These are phyloP conservation scores for Drosophila seguyi DNA, from an alignment of 1,140 invertebrate genomes.

Conservation along the genomic window DNA sequence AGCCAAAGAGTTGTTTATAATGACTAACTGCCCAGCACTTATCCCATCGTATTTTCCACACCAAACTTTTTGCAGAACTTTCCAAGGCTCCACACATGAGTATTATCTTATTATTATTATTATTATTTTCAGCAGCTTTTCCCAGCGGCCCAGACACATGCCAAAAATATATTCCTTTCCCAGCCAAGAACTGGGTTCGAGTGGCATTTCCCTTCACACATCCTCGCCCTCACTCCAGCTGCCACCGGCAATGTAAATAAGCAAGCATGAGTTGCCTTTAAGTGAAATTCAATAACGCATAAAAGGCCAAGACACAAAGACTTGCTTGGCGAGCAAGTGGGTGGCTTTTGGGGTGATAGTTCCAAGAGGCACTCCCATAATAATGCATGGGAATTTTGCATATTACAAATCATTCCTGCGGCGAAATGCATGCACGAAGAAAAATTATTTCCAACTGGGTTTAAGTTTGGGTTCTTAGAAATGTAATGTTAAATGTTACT, in stretches of 20 bases:
- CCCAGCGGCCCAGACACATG: slow-evolving; percentile 25
- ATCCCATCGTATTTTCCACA: slow-evolving; percentile 12
- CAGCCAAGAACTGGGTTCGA: slow-evolving; percentile 37
- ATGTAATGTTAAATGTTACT: neutral
- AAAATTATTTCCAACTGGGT: neutral
- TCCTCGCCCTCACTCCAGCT: neutral
- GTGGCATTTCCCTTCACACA: slow-evolving; percentile 51
- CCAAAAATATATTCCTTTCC: slow-evolving; percentile 27
- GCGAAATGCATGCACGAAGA: slow-evolving; percentile 15
- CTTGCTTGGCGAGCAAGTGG: slow-evolving; percentile 1
- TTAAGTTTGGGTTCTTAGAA: neutral
- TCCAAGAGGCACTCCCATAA: neutral
- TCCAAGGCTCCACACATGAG: slow-evolving; percentile 7
- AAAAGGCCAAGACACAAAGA: slow-evolving; percentile 68
- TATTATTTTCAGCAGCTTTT: slow-evolving; percentile 2
- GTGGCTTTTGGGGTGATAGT: slow-evolving; percentile 23
- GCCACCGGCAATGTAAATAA: slow-evolving; percentile 34
- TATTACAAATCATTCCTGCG: slow-evolving; percentile 57
- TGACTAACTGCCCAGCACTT: slow-evolving; percentile 10
- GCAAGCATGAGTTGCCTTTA: slow-evolving; percentile 67
- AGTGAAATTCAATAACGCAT: slow-evolving; percentile 83
- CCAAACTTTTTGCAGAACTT: slow-evolving; percentile 32
- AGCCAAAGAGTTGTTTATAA: slow-evolving; percentile 8
- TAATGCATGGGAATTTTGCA: slow-evolving; percentile 43
- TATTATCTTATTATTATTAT: slow-evolving; percentile 21